phyloP scores from a whole-genome alignment of 2,113 vertebrate genomes.

The Setophaga petechia region DNA sequence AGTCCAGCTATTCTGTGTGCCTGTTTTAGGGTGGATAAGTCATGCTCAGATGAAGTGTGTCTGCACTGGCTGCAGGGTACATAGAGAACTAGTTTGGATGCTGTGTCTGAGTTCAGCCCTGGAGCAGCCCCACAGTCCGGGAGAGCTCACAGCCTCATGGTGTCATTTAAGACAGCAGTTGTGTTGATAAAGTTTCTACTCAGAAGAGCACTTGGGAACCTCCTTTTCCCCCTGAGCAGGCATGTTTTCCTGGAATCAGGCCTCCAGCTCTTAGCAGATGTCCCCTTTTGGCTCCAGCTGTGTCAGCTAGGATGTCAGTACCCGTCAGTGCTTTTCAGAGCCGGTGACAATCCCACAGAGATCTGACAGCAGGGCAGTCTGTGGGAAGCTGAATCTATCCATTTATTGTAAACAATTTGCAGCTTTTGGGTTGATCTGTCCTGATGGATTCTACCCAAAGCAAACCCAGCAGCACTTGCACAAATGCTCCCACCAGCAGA shows the following conservation, averaged over 20 bases:
- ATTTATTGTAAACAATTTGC: not conserved
- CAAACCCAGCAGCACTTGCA: not conserved
- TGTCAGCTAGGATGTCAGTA: not conserved
- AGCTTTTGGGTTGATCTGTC: not conserved
- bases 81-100: not conserved
- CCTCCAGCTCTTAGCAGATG: not conserved
- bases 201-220: not conserved
- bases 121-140: not conserved
- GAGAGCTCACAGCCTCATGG: not conserved
- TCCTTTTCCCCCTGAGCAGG: not conserved
- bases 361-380: not conserved
- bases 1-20: not conserved
- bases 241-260: not conserved
- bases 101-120: not conserved
- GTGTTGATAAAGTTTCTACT: not conserved
- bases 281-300: not conserved
- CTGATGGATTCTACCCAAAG: not conserved
- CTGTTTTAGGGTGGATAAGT: not conserved
- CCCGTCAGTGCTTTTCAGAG: not conserved
- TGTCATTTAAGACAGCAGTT: not conserved
- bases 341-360: rapidly evolving
- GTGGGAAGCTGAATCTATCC: not conserved
- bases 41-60: not conserved
- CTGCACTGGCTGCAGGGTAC: not conserved
- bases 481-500: not conserved